Conservation (phyloP, 2,888 invertebrate genomes). For the Ryuthela nishihirai region DNA sequence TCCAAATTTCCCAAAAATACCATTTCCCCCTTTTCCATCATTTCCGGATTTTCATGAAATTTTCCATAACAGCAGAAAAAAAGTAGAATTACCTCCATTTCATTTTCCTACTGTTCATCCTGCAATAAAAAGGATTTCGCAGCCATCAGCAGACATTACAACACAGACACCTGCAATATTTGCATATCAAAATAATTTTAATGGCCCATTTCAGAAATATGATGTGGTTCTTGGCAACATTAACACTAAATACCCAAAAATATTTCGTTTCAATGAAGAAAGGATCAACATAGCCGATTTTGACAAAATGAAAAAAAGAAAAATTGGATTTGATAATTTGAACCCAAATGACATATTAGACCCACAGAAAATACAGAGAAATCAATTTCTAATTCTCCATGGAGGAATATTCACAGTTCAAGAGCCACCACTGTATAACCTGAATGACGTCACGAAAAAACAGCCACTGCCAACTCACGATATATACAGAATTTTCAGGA, state of each 20-base stretch:
- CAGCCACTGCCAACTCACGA: too few species aligned
- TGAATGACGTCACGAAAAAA: too few species aligned
- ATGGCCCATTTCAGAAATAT: conserved; percentile 24
- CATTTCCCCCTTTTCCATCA: conserved; percentile 20
- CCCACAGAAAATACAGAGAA: conserved; percentile 33
- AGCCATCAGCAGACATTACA: conserved; percentile 5
- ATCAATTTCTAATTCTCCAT: conserved; percentile 37
- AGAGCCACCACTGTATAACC: conserved; percentile 30
- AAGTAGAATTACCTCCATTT: conserved; percentile 19
- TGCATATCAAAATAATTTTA: conserved; percentile 12
- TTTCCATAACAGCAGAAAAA: too few species aligned
- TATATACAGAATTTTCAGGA: too few species aligned
- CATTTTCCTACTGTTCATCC: neutral
- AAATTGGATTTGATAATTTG: neutral
- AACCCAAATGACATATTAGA: conserved; percentile 23
- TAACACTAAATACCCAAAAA: conserved; percentile 30
- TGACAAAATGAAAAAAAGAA: conserved; percentile 33
- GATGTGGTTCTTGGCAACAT: conserved; percentile 19
- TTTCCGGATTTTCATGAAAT: neutral
- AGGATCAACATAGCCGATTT: conserved; percentile 39
- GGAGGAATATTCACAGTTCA: conserved; percentile 36
- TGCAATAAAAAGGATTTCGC: conserved; percentile 14
- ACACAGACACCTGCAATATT: neutral
- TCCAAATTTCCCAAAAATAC: conserved; percentile 13
- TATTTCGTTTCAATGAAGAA: conserved; percentile 40